A percentile compares a stretch with the other conserved stretches of the same genome.
Evolutionary conservation across 1,140 invertebrate genomes (phyloP).

Genomic region (Sycophila sp.): DNA sequence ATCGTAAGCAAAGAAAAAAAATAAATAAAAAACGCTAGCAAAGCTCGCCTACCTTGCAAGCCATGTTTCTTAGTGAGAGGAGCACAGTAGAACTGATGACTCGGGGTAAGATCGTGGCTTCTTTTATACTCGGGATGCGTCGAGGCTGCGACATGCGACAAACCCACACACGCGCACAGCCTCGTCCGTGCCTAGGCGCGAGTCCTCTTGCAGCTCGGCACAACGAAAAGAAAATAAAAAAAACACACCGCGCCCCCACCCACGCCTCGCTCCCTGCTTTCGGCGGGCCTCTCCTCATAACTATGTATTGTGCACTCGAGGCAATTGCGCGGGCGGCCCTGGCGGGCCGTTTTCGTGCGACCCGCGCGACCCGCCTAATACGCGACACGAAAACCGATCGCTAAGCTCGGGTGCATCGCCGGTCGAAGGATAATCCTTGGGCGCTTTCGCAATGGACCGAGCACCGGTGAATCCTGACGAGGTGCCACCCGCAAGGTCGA

Average conservation of each 20-base stretch:
- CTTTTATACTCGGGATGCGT: slow-evolving; percentile 61
- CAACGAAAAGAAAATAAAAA: no score
- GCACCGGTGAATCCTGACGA: no score
- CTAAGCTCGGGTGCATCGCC: no score
- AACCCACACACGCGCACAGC: neutral
- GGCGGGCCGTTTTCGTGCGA: slow-evolving; percentile 33
- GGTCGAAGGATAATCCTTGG: no score
- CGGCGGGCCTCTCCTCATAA: slow-evolving; percentile 56
- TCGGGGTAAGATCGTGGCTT: slow-evolving; percentile 55
- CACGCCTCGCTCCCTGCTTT: slow-evolving; percentile 2
- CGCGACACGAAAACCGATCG: slow-evolving; percentile 62
- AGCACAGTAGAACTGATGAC: slow-evolving; percentile 60
- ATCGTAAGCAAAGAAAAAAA: neutral
- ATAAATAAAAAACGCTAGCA: neutral
- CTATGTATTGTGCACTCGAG: slow-evolving; percentile 37
- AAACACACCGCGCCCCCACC: slow-evolving; percentile 54
- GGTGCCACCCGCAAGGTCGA: no score
- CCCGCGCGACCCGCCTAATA: slow-evolving; percentile 44
- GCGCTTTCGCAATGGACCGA: no score
- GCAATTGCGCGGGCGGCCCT: slow-evolving; percentile 24
- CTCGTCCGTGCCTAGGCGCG: slow-evolving; percentile 18
- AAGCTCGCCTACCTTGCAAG: slow-evolving; percentile 54
- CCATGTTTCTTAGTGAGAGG: slow-evolving; percentile 56
- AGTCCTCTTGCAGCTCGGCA: neutral
- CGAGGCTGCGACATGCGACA: no score